Base-by-base conservation (phyloP, 2,797 vertebrate genomes). In the Phaenicophaeus curvirostris region DNA sequence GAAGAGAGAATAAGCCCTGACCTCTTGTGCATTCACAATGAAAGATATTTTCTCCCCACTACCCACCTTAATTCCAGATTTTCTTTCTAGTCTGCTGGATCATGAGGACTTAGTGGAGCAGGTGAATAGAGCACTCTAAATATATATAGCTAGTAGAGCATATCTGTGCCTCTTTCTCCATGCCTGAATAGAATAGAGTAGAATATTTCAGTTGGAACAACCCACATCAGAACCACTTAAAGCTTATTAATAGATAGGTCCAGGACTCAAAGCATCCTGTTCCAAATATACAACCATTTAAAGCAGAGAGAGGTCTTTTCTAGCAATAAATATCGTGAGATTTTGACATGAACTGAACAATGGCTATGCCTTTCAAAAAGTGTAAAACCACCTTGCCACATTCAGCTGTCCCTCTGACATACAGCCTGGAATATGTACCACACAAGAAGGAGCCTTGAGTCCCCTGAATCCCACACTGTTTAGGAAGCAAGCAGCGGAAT, bases 401-500 rank as follows among this genome's bases (percentile, higher is more conserved):
- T 46, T 65, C 30, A 37, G 42, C 72, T 67, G 57, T 35, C 53
- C 35, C 53, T 55, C 44, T 83, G 87, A 24, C 23, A 18, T 20
- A n/a, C 2, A 19, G 2, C 44, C 41, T 79, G 78, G n/a, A 39
- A 3, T 31, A n/a, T 35, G 50, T 68, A 63, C 46, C 69, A 24
- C 42, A 6, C 0, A 1, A 79, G 83, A 59, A 31, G 80, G 35
- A 58, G 51, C 71, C 78, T 91, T 25, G 23, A 14, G 62, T 61
- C 58, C 51, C 55, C 66, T 31, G 19, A 90, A 83, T 77, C 80
- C 66, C 35, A 48, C 31, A 2, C 50, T 78, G 24, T 13, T 93
- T 81, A 48, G 59, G 85, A 84, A 86, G 62, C 76, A 84, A 91
- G 53, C 66, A 96, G 76, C 74, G 86, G 85, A 92, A 78, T 17